Conservation (phyloP, 2,888 invertebrate genomes). For the Eupithecia centaureata region DNA sequence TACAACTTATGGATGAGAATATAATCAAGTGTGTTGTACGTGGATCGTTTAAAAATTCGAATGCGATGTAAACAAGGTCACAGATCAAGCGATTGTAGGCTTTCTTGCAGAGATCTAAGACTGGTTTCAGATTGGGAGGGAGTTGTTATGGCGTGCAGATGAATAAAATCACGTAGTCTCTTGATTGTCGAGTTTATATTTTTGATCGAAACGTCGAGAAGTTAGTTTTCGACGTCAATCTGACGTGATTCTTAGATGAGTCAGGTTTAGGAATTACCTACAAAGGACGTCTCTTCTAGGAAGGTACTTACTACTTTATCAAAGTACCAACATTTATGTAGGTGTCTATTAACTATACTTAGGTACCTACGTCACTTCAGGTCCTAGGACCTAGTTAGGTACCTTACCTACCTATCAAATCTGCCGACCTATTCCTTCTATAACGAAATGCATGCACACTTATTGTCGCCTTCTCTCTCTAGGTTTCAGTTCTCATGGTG, state of each 20-base stretch:
- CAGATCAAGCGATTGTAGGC: not conserved
- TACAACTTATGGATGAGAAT: not conserved
- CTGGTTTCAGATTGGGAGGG: not conserved
- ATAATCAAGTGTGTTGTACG: not conserved
- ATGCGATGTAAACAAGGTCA: slow-evolving; percentile 7
- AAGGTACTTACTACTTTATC: no score
- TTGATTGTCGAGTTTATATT: not conserved
- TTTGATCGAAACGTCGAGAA: not conserved
- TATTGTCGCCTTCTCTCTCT: no score
- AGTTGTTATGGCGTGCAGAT: slow-evolving; percentile 5
- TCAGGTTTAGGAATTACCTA: not conserved
- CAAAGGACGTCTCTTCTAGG: no score
- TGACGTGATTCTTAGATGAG: not conserved
- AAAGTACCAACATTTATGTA: no score
- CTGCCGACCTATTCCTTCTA: no score
- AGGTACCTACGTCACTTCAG: no score
- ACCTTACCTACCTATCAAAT: no score
- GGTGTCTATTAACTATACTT: no score
- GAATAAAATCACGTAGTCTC: slow-evolving; percentile 4
- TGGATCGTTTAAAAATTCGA: not conserved
- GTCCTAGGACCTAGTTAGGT: no score
- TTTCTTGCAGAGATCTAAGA: not conserved
- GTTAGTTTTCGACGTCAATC: not conserved
- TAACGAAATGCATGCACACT: no score
- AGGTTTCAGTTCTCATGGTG: no score